These are phyloP conservation scores for Dromococcyx pavoninus DNA, from an alignment of 2,797 vertebrate species.

Conservation along the genomic window DNA sequence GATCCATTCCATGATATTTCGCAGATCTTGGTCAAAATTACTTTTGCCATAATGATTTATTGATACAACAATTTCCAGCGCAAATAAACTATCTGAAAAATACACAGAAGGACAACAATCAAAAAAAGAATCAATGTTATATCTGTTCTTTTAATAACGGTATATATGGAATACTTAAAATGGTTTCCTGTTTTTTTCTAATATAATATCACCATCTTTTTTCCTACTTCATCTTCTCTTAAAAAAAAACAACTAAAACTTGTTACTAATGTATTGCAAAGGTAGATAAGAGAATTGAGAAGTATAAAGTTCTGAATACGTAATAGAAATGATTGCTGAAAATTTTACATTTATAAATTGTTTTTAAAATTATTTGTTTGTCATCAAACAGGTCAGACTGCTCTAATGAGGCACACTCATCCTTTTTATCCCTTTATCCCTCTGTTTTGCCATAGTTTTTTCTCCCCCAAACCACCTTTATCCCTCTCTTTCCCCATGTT, in stretches of 20 bases:
- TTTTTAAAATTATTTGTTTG: background rate
- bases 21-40: background rate
- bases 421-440: background rate
- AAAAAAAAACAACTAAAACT: background rate
- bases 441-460: background rate
- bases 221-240: background rate
- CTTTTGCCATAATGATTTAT: background rate
- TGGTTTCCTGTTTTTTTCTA: background rate
- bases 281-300: background rate
- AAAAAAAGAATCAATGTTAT: background rate
- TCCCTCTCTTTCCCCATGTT: background rate
- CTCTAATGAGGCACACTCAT: background rate
- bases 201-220: background rate
- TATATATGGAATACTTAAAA: background rate
- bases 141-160: rapidly evolving
- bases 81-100: background rate
- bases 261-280: background rate
- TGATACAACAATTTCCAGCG: background rate
- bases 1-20: background rate
- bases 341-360: background rate
- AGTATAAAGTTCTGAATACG: background rate
- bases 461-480: background rate
- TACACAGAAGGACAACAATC: background rate
- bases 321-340: background rate
- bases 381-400: background rate